Base-by-base conservation (phyloP, 2,888 invertebrate genomes). In the Exephanes ischioxanthus region DNA sequence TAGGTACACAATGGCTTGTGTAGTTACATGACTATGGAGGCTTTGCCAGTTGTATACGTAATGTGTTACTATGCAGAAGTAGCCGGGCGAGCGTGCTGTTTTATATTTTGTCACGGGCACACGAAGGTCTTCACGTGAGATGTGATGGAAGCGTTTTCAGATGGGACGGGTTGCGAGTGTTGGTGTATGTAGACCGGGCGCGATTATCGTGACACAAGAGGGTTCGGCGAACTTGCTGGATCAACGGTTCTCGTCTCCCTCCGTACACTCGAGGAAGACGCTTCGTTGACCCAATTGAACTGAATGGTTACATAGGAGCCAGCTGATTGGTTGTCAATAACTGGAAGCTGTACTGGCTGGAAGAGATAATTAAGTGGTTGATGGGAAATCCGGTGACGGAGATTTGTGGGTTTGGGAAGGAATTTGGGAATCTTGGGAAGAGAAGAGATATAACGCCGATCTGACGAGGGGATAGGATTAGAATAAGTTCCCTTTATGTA, bases 191-290 rank as follows among this genome's bases (percentile, higher is more conserved):
- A 16, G 22, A 30, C 0, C 37, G 48, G 37, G 41, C n/a, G 48
- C 45, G 45, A 68, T 48, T 68, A 51, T 48, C n/a, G 37, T 26
- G 19, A 51, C 22, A 5, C 48, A 11, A 68, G 14, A 51, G 68
- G 30, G 66, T 66, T 66, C 37, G 19, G n/a, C 37, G 37, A 66
- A 66, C 66, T 66, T 61, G 61, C 11, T 58, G 30, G 61, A 26
- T 61, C 61, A 61, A 61, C 30, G 61, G 22, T 61, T 22, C 9
- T 30, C 30, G 22, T 26, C 53, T 19, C 6, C 55, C 9, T 9
- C 2, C 19, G 7, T 53, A 55, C 7, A 9, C 9, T 7, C 9
- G 7, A 37, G 7, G 37, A 37, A 37, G 37, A 37, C 9, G 37
- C 37, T 37, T 37, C 37, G 37, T 37, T 37, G 37, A 37, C 37